These are phyloP conservation scores for Teleopsis dalmanni DNA, from an alignment of 1,140 invertebrate genomes.

Conservation along the genomic window DNA sequence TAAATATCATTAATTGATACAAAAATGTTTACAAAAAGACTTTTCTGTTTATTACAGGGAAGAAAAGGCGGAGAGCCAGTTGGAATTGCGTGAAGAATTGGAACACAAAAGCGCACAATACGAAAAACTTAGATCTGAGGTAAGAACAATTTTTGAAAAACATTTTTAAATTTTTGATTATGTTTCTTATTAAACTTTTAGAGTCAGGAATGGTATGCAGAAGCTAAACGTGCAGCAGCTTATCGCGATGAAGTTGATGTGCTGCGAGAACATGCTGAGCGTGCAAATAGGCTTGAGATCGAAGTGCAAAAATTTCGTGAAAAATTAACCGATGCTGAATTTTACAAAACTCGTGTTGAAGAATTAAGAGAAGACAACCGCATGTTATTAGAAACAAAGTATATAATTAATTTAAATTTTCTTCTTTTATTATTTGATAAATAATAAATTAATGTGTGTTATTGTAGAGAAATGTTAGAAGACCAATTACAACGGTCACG, in stretches of 20 bases:
- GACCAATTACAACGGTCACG: slow-evolving; percentile 76
- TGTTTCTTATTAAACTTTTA: slow-evolving; percentile 27
- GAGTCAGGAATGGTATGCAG: slow-evolving; percentile 75
- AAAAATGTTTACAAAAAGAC: neutral
- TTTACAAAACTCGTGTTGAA: slow-evolving; percentile 80
- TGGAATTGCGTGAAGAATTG: slow-evolving; percentile 83
- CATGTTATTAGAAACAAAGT: slow-evolving; percentile 57
- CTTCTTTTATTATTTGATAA: too few species aligned
- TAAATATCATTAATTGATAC: too few species aligned
- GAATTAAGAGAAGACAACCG: slow-evolving; percentile 81
- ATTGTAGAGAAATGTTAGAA: slow-evolving; percentile 68
- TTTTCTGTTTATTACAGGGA: slow-evolving; percentile 56
- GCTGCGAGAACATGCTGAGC: slow-evolving; percentile 75
- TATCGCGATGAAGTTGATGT: slow-evolving; percentile 91
- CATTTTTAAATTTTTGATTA: neutral
- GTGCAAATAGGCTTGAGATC: slow-evolving; percentile 77
- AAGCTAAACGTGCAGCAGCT: slow-evolving; percentile 75
- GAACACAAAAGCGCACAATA: slow-evolving; percentile 71
- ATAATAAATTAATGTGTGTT: neutral
- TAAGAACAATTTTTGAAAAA: slow-evolving; percentile 28
- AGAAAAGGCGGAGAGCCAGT: slow-evolving; percentile 80
- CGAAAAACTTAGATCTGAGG: slow-evolving; percentile 73
- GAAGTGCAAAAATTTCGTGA: slow-evolving; percentile 84
- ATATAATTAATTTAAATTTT: too few species aligned
- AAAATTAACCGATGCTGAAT: slow-evolving; percentile 85